A percentile compares a stretch with the other conserved stretches of the same genome.
These are phyloP conservation scores for Dreissena polymorpha DNA, from an alignment of 1,140 invertebrate species.

Conservation along the genomic window DNA sequence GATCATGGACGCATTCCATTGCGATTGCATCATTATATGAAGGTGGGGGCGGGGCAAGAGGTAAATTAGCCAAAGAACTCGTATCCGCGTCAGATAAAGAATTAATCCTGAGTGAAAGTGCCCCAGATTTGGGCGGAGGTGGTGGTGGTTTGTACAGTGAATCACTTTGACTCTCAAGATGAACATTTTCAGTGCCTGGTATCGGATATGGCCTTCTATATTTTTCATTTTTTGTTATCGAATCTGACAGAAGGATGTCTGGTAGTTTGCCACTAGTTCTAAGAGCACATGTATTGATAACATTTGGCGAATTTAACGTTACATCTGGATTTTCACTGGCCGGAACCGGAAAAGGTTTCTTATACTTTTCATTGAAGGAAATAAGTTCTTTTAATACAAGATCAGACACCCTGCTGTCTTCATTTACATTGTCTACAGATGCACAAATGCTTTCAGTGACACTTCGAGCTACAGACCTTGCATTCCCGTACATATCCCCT, in stretches of 20 bases:
- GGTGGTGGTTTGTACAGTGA: background rate
- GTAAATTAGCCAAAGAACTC: constrained; percentile 47
- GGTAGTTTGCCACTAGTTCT: background rate
- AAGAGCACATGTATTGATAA: background rate
- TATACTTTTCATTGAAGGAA: constrained; percentile 34
- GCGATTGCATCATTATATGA: constrained; percentile 29
- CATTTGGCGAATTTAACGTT: background rate
- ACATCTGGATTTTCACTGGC: constrained; percentile 5
- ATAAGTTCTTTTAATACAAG: constrained; percentile 29
- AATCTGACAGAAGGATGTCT: background rate
- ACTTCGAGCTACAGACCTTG: constrained; percentile 30
- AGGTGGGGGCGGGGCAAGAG: constrained; percentile 56
- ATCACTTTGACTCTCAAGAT: background rate
- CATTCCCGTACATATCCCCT: constrained; percentile 6
- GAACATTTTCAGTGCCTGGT: background rate
- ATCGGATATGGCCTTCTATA: background rate
- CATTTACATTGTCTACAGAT: background rate
- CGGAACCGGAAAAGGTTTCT: constrained; percentile 42
- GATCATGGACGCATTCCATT: constrained; percentile 33
- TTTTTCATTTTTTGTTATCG: background rate
- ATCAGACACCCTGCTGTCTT: constrained; percentile 18
- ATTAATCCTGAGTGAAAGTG: too few relatives aligned
- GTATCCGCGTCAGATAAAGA: constrained; percentile 30
- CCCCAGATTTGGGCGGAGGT: background rate
- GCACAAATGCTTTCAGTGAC: constrained; percentile 33